Evolutionary conservation across 2,888 invertebrate species (phyloP).

Genomic region (Minunthozetes semirufus): DNA sequence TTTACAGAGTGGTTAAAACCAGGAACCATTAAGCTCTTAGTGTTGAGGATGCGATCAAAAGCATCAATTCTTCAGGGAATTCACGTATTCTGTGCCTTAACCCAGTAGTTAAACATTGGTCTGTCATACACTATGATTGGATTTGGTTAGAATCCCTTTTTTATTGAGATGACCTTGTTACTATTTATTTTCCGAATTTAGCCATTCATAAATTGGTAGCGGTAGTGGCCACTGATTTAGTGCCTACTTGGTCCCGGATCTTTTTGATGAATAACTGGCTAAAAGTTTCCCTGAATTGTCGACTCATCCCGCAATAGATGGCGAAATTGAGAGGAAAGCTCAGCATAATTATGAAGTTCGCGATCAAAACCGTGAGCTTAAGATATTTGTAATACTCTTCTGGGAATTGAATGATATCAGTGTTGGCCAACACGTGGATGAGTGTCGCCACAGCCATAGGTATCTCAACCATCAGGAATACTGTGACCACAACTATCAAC

Average conservation of each 20-base stretch:
- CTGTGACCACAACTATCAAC: slow-evolving; percentile 78
- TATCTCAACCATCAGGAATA: slow-evolving; percentile 73
- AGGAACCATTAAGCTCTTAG: too few species aligned
- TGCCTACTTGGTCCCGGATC: not conserved
- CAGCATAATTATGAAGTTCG: slow-evolving; percentile 78
- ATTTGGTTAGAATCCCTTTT: too few species aligned
- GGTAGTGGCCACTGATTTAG: not conserved
- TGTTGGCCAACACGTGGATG: slow-evolving; percentile 63
- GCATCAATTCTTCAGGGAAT: too few species aligned
- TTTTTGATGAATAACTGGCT: slow-evolving; percentile 59
- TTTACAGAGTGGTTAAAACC: too few species aligned
- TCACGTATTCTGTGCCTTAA: too few species aligned
- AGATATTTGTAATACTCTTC: slow-evolving; percentile 65
- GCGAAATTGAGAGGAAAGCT: slow-evolving; percentile 72
- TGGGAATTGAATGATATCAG: slow-evolving; percentile 43
- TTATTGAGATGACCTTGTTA: too few species aligned
- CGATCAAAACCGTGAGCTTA: slow-evolving; percentile 68
- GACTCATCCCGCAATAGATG: slow-evolving; percentile 91
- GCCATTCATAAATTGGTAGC: not conserved
- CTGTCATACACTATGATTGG: too few species aligned
- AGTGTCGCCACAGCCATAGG: slow-evolving; percentile 74
- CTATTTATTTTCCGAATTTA: too few species aligned
- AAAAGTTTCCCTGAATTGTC: slow-evolving; percentile 88
- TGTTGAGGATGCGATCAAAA: too few species aligned
- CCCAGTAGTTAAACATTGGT: too few species aligned